Evolutionary conservation across 2,888 invertebrate species (phyloP), one percentile per base, ranked within the genome.

Genomic region (Melinopterus prodromus): DNA sequence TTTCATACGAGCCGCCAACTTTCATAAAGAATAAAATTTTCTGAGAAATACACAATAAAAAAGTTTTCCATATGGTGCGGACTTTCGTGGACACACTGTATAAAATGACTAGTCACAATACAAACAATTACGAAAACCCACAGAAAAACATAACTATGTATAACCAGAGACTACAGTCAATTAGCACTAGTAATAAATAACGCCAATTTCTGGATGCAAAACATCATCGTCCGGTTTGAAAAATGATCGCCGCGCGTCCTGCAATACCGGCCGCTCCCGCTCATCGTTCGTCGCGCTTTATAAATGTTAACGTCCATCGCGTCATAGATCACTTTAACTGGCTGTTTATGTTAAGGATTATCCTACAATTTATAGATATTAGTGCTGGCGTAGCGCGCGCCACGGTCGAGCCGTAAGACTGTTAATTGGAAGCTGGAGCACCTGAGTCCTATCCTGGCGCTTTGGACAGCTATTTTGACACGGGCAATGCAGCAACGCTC

Each of bases 321-420:
- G 84, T 87, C 86, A 86, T 87, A 87, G 85, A 88, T 87, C 87
- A 87, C 84, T 86, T 86, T 86, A 87, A 88, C 85, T 85, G 87
- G 85, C 86, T 88, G 88, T 88, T 88, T 88, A 88, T 88, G 86
- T 87, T 87, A 85, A 86, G 87, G 88, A 87, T 88, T 87, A 88
- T 87, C 88, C 87, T 82, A 85, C 85, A 88, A 88, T 88, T 88
- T 88, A 88, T 88, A 88, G 87, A 88, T 88, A 88, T 88, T 88
- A 87, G 86, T 84, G 81, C 82, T 69, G 82, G 78, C 26, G 26
- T 26, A 79, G 71, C 82, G 82, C 84, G 84, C 78, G 35, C 16
- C 80, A 6, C 80, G 82, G 82, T 81, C 83, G 82, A 26, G 26
- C 26, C 84, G 83, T 86, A 86, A 87, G 87, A 86, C 86, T 86